Conservation (phyloP, 2,888 invertebrate genomes). For the Eucera pruinosa region DNA sequence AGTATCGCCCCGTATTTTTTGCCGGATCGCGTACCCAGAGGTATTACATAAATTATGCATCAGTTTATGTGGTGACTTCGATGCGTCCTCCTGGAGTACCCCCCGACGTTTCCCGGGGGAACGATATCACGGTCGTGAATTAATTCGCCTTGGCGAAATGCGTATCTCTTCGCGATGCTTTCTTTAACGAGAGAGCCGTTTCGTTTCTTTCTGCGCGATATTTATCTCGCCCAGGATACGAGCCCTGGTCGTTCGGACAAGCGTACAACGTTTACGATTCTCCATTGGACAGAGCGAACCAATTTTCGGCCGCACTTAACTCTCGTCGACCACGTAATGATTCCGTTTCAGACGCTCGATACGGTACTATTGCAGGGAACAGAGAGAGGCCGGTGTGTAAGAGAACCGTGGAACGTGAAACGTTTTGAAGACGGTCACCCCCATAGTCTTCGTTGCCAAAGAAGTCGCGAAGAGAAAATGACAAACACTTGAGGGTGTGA, state of each 20-base stretch:
- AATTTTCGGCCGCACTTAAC: slow-evolving; percentile 40
- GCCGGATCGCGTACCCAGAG: slow-evolving; percentile 11
- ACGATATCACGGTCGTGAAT: slow-evolving; percentile 35
- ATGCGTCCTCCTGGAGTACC: slow-evolving; percentile 9
- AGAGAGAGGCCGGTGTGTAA: too few species aligned
- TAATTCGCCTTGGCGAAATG: slow-evolving; percentile 42
- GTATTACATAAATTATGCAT: slow-evolving; percentile 63
- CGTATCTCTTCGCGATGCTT: neutral
- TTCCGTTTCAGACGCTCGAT: slow-evolving; percentile 11
- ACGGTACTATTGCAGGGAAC: slow-evolving; percentile 7
- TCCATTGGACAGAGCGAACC: slow-evolving; percentile 9
- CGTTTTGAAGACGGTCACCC: too few species aligned
- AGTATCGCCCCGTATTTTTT: slow-evolving; percentile 16
- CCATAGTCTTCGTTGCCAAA: too few species aligned
- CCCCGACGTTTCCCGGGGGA: slow-evolving; percentile 26
- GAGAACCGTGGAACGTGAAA: too few species aligned
- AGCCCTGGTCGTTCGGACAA: neutral
- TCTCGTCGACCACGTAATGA: slow-evolving; percentile 20
- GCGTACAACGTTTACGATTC: slow-evolving; percentile 22
- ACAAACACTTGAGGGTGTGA: too few species aligned
- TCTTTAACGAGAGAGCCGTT: slow-evolving; percentile 1
- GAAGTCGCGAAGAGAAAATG: too few species aligned
- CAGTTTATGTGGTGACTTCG: slow-evolving; percentile 54
- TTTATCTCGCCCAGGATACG: slow-evolving; percentile 10
- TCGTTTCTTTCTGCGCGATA: slow-evolving; percentile 10